Percentiles rank a stretch among this genome's conserved stretches.
phyloP scores from a whole-genome alignment of 2,113 vertebrate genomes.

The Odocoileus virginianus region DNA sequence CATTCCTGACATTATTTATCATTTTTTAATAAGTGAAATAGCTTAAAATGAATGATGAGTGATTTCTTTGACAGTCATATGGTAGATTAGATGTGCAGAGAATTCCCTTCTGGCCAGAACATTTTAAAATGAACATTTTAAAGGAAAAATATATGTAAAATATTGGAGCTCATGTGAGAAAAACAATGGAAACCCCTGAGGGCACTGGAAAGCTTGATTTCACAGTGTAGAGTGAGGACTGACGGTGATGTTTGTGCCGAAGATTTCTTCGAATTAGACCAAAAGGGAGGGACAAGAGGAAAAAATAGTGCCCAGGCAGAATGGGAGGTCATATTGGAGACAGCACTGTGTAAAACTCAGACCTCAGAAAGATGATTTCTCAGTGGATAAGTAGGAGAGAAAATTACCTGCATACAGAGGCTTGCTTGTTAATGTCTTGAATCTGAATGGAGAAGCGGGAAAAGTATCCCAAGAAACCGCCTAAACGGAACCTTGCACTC shows the following conservation, averaged over 20 bases:
- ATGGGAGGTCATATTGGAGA: not conserved
- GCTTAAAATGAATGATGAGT: constrained; percentile 2
- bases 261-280: not conserved
- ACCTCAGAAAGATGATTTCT: not conserved
- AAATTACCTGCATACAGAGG: not conserved
- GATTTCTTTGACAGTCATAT: not conserved
- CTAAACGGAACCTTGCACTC: not conserved
- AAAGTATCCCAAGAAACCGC: not conserved
- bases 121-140: not conserved
- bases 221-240: not conserved
- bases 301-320: not conserved
- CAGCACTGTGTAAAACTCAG: not conserved
- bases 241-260: not conserved
- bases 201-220: not conserved
- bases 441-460: not conserved
- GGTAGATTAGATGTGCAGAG: not conserved
- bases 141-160: not conserved
- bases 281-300: not conserved
- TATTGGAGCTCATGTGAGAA: not conserved
- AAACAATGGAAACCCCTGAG: not conserved
- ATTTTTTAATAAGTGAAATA: constrained; percentile 16
- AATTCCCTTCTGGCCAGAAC: not conserved
- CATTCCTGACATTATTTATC: not conserved
- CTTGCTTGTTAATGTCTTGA: not conserved
- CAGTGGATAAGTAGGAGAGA: not conserved